Evolutionary conservation across 2,888 invertebrate genomes (phyloP).

Genomic region (Byasa hedistus): DNA sequence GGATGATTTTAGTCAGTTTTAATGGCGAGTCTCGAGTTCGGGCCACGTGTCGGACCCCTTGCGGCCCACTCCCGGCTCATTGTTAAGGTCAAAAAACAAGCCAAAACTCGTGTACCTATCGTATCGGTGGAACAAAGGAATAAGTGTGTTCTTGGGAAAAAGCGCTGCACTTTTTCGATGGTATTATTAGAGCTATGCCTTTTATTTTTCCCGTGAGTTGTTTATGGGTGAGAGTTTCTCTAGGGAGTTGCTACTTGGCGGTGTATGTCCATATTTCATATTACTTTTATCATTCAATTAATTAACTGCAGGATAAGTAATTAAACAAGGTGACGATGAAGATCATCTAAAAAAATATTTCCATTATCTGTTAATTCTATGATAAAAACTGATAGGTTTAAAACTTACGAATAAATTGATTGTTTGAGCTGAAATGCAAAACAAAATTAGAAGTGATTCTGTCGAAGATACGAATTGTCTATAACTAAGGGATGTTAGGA

Average conservation of each 20-base stretch:
- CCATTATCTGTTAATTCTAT: too few relatives aligned
- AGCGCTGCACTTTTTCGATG: conserved; percentile 41
- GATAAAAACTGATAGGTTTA: too few relatives aligned
- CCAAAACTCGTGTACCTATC: conserved; percentile 62
- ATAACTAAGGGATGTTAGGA: too few relatives aligned
- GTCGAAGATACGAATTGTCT: too few relatives aligned
- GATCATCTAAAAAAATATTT: too few relatives aligned
- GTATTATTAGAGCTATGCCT: conserved; percentile 54
- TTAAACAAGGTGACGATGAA: too few relatives aligned
- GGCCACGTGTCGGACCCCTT: conserved; percentile 62
- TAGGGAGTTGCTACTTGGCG: conserved; percentile 12
- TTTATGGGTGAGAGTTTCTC: conserved; percentile 31
- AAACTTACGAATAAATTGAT: too few relatives aligned
- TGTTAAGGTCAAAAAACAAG: conserved; percentile 71
- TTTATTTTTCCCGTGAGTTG: conserved; percentile 46
- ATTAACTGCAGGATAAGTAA: too few relatives aligned
- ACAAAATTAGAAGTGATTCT: too few relatives aligned
- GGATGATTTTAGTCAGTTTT: conserved; percentile 8
- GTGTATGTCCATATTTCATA: not conserved
- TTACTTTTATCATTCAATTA: too few relatives aligned
- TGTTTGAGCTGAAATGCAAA: too few relatives aligned
- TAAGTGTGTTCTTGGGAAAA: conserved; percentile 57
- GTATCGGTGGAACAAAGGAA: conserved; percentile 58
- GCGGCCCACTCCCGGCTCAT: conserved; percentile 49
- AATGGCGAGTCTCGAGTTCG: conserved; percentile 34